Evolutionary conservation across 1,140 invertebrate species (phyloP).

Genomic region (Parasteatoda tepidariorum): DNA sequence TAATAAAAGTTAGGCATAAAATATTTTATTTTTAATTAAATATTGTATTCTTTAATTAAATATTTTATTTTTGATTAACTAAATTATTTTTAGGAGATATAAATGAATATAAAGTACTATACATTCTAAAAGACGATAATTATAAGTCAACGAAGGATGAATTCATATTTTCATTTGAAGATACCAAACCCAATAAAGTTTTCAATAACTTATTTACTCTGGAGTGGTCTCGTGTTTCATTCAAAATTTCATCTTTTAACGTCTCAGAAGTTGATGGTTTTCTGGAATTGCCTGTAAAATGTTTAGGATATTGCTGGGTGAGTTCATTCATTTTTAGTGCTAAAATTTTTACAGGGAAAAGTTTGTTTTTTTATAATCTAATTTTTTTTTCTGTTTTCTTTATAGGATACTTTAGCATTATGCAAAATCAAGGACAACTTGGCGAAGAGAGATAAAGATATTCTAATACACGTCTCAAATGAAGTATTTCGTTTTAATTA

Average conservation of each 20-base stretch:
- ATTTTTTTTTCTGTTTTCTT: background rate
- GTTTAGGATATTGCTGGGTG: constrained; percentile 21
- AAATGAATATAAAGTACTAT: constrained; percentile 10
- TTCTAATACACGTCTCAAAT: background rate
- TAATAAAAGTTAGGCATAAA: no score
- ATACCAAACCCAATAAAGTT: constrained; percentile 47
- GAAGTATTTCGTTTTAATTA: no score
- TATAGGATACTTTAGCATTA: constrained; percentile 8
- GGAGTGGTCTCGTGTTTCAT: constrained; percentile 15
- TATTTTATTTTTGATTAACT: no score
- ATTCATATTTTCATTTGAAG: constrained; percentile 52
- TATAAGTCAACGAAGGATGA: constrained; percentile 8
- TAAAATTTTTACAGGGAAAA: no score
- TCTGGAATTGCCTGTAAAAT: constrained; percentile 13
- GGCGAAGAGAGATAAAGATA: background rate
- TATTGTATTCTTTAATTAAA: no score
- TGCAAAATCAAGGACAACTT: background rate
- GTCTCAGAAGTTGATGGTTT: constrained; percentile 19
- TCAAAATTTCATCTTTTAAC: constrained; percentile 5
- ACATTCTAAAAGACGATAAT: constrained; percentile 29
- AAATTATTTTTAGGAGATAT: constrained; percentile 29
- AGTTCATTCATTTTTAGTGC: no score
- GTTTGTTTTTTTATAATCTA: no score
- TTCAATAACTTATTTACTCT: constrained; percentile 36
- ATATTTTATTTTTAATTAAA: no score